These are phyloP conservation scores for Stenopsyche tienmushanensis DNA, from an alignment of 1,140 invertebrate genomes.

Conservation along the genomic window DNA sequence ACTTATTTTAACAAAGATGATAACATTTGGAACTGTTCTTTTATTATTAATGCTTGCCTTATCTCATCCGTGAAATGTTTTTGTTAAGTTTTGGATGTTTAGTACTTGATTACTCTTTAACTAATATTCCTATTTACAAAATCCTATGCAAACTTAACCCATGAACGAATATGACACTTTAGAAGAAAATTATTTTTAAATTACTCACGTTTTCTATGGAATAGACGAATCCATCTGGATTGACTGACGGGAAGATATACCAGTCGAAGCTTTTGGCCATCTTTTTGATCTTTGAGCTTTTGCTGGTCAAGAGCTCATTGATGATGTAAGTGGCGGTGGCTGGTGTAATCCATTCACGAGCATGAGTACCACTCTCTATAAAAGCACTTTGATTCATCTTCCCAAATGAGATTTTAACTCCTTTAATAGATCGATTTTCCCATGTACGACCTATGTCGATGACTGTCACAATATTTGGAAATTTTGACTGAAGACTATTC, in stretches of 20 bases:
- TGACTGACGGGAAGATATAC: conserved; percentile 61
- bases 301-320: conserved; percentile 55
- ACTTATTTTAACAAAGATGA: too few species aligned
- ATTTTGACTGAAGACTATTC: conserved; percentile 51
- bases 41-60: too few species aligned
- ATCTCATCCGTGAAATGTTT: too few species aligned
- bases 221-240: conserved; percentile 71
- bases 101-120: too few species aligned
- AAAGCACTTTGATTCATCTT: conserved; percentile 45
- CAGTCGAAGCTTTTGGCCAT: conserved; percentile 59
- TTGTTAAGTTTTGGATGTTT: too few species aligned
- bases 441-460: conserved; percentile 56
- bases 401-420: conserved; percentile 57
- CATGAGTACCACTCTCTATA: conserved; percentile 58
- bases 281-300: conserved; percentile 45
- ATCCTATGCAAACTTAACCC: too few species aligned
- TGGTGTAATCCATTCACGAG: conserved; percentile 67
- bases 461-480: conserved; percentile 54
- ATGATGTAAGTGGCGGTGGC: conserved; percentile 61
- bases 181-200: too few species aligned
- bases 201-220: too few species aligned
- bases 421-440: conserved; percentile 62
- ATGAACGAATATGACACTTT: too few species aligned
- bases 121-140: too few species aligned
- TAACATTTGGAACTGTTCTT: too few species aligned